Percentiles rank a stretch among this genome's conserved stretches.
These are phyloP conservation scores for Pentalonia nigronervosa DNA, from an alignment of 1,140 invertebrate species.

Conservation along the genomic window DNA sequence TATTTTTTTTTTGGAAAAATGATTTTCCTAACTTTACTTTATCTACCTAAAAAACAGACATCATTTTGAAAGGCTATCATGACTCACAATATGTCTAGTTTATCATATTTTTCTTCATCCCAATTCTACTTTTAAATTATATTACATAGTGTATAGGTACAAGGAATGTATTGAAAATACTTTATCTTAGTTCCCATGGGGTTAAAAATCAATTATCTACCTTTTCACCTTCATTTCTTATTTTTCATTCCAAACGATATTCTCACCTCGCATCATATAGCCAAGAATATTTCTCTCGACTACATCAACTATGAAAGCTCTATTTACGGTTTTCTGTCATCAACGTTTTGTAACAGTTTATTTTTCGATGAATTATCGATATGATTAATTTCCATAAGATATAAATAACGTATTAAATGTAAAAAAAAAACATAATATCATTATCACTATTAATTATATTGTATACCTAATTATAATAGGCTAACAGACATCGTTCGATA, in stretches of 20 bases:
- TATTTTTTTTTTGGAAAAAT: not conserved
- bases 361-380: not conserved
- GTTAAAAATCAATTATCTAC: slow-evolving; percentile 44
- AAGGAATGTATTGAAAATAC: slow-evolving; percentile 6
- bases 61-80: slow-evolving; percentile 16
- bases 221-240: slow-evolving; percentile 17
- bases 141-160: not conserved
- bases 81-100: slow-evolving; percentile 18
- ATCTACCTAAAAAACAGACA: not conserved
- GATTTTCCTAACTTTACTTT: not conserved
- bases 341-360: not conserved
- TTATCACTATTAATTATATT: not conserved
- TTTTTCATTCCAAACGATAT: slow-evolving; percentile 1
- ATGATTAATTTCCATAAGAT: not conserved
- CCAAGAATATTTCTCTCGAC: not conserved
- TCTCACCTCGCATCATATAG: not conserved
- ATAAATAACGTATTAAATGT: not conserved
- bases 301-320: not conserved
- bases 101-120: not conserved
- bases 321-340: not conserved
- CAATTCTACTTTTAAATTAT: slow-evolving; percentile 17
- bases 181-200: not conserved
- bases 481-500: not conserved
- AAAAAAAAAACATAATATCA: not conserved
- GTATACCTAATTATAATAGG: not conserved